Evolutionary conservation across 23 tunicate species (phyloP).

Genomic region (Pegea sp.): DNA sequence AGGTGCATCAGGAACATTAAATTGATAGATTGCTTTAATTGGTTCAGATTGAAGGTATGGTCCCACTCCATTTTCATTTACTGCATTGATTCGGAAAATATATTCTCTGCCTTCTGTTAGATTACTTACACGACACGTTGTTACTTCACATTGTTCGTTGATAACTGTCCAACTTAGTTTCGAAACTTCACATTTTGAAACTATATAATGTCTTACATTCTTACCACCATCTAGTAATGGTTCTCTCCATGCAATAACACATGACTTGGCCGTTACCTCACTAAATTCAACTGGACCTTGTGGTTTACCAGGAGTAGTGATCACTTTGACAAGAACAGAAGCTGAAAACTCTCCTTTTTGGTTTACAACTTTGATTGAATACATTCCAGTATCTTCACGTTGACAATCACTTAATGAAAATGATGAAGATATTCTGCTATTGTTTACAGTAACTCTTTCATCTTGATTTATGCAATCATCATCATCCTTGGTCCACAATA

Average conservation of each 20-base stretch:
- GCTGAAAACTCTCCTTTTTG: constrained; percentile 75
- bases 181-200: constrained; percentile 83
- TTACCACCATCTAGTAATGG: constrained; percentile 89
- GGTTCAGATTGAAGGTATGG: constrained; percentile 40
- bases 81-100: constrained; percentile 81
- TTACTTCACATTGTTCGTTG: constrained; percentile 25
- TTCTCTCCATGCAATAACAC: constrained; percentile 62
- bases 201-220: constrained; percentile 58
- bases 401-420: constrained; percentile 45
- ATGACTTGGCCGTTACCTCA: constrained; percentile 56
- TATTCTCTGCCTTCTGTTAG: constrained; percentile 61
- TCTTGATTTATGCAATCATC: constrained; percentile 1
- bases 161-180: constrained; percentile 66
- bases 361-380: constrained; percentile 40
- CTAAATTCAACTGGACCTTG: constrained; percentile 86
- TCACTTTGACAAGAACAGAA: constrained; percentile 48
- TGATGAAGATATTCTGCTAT: constrained; percentile 10
- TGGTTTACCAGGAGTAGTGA: constrained; percentile 83
- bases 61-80: constrained; percentile 77
- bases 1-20: constrained; percentile 54
- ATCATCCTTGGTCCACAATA: constrained; percentile 51
- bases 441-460: constrained; percentile 11
- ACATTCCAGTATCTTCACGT: constrained; percentile 50
- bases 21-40: constrained; percentile 57
- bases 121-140: constrained; percentile 29